These are phyloP conservation scores for Xestia rhomboidea DNA, from an alignment of 2,888 invertebrate genomes.

Conservation along the genomic window DNA sequence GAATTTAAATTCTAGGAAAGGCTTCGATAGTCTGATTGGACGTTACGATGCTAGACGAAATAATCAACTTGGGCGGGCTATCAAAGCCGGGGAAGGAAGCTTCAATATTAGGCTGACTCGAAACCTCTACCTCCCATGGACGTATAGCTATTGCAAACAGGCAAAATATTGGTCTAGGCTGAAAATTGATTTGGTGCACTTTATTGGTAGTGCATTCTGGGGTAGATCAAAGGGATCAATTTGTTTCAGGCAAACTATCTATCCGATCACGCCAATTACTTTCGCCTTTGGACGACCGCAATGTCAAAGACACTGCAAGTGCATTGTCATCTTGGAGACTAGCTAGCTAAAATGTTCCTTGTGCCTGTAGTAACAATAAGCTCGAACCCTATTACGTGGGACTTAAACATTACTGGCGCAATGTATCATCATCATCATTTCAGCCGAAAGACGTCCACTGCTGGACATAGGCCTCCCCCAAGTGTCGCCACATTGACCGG, in stretches of 20 bases:
- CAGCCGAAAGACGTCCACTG: too few species aligned
- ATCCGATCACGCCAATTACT: neutral
- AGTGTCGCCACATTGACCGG: too few species aligned
- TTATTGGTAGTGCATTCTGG: neutral
- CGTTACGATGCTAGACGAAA: slow-evolving; percentile 5
- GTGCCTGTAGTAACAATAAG: too few species aligned
- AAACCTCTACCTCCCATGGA: neutral
- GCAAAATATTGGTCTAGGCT: neutral
- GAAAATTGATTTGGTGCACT: neutral
- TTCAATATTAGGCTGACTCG: slow-evolving; percentile 6
- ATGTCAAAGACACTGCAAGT: neutral
- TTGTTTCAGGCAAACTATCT: neutral
- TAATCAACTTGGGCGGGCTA: slow-evolving; percentile 19
- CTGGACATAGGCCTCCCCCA: too few species aligned
- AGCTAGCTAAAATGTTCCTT: too few species aligned
- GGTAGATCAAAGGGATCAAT: slow-evolving; percentile 17
- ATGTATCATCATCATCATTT: too few species aligned
- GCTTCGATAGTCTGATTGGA: slow-evolving; percentile 9
- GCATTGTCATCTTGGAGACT: neutral
- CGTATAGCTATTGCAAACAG: too few species aligned
- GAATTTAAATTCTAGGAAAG: slow-evolving; percentile 34
- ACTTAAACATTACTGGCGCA: neutral
- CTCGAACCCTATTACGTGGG: neutral
- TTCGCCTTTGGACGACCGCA: neutral
- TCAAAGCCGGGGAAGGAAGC: slow-evolving; percentile 11